Percentiles rank a stretch among this genome's conserved stretches.
Evolutionary conservation across 2,797 vertebrate genomes (phyloP).

Genomic region (Danio kyathit): DNA sequence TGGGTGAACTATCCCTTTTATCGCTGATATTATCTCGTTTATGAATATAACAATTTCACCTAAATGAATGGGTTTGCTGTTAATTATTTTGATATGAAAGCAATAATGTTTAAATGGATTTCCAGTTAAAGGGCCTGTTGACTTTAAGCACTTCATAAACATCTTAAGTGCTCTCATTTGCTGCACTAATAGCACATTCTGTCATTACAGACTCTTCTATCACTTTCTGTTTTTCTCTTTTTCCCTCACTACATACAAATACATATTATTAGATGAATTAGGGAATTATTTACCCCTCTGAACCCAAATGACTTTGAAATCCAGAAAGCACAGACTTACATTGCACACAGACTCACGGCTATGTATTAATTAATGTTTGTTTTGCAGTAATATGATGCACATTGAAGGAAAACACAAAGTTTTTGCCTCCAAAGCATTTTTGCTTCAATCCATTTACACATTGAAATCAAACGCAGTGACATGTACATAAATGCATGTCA

Average conservation of each 20-base stretch:
- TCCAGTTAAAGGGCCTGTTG: slow-evolving; percentile 9
- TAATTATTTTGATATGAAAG: slow-evolving; percentile 25
- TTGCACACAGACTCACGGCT: background rate
- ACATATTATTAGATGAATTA: background rate
- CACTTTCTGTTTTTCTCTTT: background rate
- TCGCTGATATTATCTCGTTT: no score
- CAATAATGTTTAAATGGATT: slow-evolving; percentile 7
- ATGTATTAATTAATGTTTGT: slow-evolving; percentile 34
- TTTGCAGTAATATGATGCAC: slow-evolving; percentile 8
- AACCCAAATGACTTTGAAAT: background rate
- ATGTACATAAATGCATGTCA: slow-evolving; percentile 33
- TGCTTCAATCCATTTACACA: slow-evolving; percentile 40
- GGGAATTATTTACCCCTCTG: background rate
- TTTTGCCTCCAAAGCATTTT: slow-evolving; percentile 45
- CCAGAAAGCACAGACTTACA: background rate
- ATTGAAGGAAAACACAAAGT: slow-evolving; percentile 3
- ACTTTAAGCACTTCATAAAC: slow-evolving; percentile 10
- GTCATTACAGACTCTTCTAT: background rate
- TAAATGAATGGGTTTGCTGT: background rate
- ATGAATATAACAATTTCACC: background rate
- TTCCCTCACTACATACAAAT: background rate
- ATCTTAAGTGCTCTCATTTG: slow-evolving; percentile 26
- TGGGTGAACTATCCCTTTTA: no score
- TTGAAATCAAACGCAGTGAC: slow-evolving; percentile 39
- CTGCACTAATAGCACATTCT: background rate